Conservation (phyloP, 2,888 invertebrate species). For the Drosophila borborema region DNA sequence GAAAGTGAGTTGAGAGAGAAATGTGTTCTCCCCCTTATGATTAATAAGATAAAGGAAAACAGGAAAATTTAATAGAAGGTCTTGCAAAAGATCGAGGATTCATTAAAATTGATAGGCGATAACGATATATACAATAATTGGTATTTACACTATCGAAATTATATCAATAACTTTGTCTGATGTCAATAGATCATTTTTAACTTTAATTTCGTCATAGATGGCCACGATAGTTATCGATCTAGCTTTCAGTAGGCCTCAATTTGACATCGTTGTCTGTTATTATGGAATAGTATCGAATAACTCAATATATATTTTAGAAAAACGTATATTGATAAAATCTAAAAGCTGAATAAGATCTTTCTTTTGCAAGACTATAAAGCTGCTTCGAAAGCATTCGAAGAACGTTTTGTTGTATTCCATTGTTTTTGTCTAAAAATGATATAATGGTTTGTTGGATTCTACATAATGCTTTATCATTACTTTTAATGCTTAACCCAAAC, state of each 20-base stretch:
- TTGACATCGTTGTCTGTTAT: not conserved
- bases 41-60: not conserved
- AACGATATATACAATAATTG: too few relatives aligned
- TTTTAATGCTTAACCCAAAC: constrained; percentile 71
- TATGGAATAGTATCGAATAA: not conserved
- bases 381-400: constrained; percentile 21
- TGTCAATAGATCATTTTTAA: too few relatives aligned
- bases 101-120: not conserved
- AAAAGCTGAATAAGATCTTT: not conserved
- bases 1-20: constrained; percentile 89
- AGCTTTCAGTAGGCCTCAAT: too few relatives aligned
- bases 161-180: too few relatives aligned
- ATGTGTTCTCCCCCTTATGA: not conserved
- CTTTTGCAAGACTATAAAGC: constrained; percentile 25
- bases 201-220: not conserved
- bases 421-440: constrained; percentile 16
- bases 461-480: constrained; percentile 53
- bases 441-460: constrained; percentile 28
- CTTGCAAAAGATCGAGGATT: constrained; percentile 22
- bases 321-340: not conserved
- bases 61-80: not conserved
- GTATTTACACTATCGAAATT: too few relatives aligned
- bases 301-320: not conserved
- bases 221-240: not conserved
- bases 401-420: constrained; percentile 13